phyloP scores from a whole-genome alignment of 2,888 invertebrate genomes.

The Aphodius granarius region DNA sequence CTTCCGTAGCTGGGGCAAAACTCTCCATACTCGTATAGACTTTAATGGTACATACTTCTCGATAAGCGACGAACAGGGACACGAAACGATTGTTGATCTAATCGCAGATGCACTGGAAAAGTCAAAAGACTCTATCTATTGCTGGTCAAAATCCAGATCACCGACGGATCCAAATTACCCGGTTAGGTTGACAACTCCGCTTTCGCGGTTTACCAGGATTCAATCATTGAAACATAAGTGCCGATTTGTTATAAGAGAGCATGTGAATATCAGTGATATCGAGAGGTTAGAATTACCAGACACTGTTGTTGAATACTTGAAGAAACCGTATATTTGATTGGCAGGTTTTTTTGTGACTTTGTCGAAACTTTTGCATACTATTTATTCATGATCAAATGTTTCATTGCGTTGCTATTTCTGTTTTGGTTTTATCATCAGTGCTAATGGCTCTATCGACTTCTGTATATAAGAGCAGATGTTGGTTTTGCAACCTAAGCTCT shows the following conservation, averaged over 20 bases:
- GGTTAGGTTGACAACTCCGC: constrained; percentile 72
- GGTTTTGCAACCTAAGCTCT: too few species aligned
- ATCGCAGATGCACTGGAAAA: constrained; percentile 74
- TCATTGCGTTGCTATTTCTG: background rate
- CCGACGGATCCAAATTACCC: constrained; percentile 71
- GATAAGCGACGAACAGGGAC: constrained; percentile 53
- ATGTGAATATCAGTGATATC: constrained; percentile 68
- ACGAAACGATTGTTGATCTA: constrained; percentile 67
- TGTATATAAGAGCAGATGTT: too few species aligned
- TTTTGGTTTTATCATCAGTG: too few species aligned
- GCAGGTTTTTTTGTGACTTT: background rate
- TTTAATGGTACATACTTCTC: constrained; percentile 65
- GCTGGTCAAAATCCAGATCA: constrained; percentile 69
- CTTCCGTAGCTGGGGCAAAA: constrained; percentile 59
- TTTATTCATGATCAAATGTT: background rate
- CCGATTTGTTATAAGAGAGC: constrained; percentile 71
- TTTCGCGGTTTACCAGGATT: constrained; percentile 73
- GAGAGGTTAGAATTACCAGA: constrained; percentile 67
- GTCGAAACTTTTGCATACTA: background rate
- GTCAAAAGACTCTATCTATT: constrained; percentile 71
- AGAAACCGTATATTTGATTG: constrained; percentile 44
- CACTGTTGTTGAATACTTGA: constrained; percentile 60
- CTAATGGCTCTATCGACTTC: too few species aligned
- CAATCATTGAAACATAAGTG: constrained; percentile 73
- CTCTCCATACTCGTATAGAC: constrained; percentile 75